Evolutionary conservation across 2,797 vertebrate genomes (phyloP).

Genomic region (Numenius phaeopus): DNA sequence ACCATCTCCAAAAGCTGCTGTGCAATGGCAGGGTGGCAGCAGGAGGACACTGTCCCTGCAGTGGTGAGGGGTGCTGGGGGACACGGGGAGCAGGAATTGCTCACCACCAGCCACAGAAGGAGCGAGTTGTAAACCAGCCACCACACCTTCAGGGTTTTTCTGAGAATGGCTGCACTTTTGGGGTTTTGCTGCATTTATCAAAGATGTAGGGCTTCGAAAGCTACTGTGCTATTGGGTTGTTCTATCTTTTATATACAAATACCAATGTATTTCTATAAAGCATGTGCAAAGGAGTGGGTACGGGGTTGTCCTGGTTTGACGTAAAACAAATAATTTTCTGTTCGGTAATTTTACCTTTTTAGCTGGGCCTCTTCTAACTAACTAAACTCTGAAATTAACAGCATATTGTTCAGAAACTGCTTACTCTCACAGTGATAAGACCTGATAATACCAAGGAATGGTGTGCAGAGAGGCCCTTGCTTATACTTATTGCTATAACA

Average conservation of each 20-base stretch:
- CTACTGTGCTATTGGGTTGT: neutral
- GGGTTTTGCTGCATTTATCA: neutral
- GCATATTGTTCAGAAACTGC: too few relatives aligned
- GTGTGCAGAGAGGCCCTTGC: too few relatives aligned
- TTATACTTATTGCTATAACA: too few relatives aligned
- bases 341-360: too few relatives aligned
- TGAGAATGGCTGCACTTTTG: fast-evolving
- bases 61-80: fast-evolving
- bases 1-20: neutral
- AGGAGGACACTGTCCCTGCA: fast-evolving
- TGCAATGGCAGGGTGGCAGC: neutral
- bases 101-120: fast-evolving
- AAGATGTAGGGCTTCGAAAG: neutral
- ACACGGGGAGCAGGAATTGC: fast-evolving
- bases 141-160: neutral
- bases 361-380: too few relatives aligned
- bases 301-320: too few relatives aligned
- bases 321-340: too few relatives aligned
- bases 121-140: neutral
- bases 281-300: neutral
- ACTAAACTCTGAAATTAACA: too few relatives aligned
- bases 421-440: too few relatives aligned
- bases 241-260: neutral
- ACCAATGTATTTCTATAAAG: neutral
- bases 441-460: too few relatives aligned